Evolutionary conservation across 2,797 vertebrate species (phyloP).

Genomic region (Myotis planiceps): DNA sequence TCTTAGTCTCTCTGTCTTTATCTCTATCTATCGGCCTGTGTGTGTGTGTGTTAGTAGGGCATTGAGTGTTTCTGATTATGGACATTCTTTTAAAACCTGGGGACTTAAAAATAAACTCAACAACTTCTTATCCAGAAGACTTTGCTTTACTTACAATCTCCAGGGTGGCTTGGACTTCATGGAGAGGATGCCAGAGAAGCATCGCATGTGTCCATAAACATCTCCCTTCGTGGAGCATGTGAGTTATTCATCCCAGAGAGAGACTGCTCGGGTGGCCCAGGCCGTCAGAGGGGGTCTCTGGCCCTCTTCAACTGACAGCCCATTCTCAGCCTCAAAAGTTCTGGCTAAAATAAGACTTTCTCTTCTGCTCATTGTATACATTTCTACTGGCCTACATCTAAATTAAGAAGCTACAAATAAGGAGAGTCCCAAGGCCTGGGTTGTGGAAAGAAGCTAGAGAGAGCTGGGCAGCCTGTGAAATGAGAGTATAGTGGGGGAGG

Average conservation of each 20-base stretch:
- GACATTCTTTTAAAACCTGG: neutral
- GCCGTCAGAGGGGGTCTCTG: constrained; percentile 49
- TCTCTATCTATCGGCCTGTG: fast-evolving
- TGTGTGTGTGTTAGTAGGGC: neutral
- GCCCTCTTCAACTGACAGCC: constrained; percentile 68
- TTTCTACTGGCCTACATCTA: constrained; percentile 60
- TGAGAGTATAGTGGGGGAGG: neutral
- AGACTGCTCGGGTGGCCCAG: constrained; percentile 61
- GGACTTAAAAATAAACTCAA: neutral
- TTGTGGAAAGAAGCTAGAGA: neutral
- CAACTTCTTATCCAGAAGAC: neutral
- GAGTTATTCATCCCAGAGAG: constrained; percentile 1
- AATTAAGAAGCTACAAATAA: constrained; percentile 76
- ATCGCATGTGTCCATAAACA: constrained; percentile 30
- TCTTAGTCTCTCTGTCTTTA: neutral
- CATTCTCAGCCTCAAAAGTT: constrained; percentile 45
- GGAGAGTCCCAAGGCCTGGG: constrained; percentile 8
- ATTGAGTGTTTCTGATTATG: neutral
- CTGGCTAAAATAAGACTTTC: constrained; percentile 65
- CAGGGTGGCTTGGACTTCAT: neutral
- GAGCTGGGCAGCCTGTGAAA: neutral
- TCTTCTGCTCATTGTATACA: constrained; percentile 60
- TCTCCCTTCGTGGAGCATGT: neutral
- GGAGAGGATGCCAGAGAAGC: neutral
- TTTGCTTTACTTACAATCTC: neutral